A percentile compares a stretch with the other conserved stretches of the same genome.
Evolutionary conservation across 1,140 invertebrate genomes (phyloP).

Genomic region (Aradophagus sp.): DNA sequence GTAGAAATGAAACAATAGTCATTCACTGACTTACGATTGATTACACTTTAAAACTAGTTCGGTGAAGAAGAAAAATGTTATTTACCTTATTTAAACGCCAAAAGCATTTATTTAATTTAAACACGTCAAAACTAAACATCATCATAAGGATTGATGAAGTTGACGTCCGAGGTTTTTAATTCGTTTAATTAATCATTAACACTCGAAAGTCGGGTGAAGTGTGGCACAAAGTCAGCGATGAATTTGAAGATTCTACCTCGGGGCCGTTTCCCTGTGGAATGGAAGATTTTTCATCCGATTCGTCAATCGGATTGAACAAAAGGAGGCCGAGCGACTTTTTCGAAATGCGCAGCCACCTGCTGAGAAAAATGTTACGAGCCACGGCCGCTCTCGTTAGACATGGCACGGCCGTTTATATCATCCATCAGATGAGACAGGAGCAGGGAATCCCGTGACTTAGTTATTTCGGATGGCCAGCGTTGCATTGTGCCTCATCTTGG

Average conservation of each 20-base stretch:
- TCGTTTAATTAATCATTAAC: constrained; percentile 23
- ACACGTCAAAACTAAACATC: constrained; percentile 20
- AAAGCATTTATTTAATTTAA: too few relatives aligned
- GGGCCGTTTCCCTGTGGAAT: not conserved
- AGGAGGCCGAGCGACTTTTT: constrained; percentile 45
- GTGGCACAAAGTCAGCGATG: constrained; percentile 12
- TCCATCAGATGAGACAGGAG: constrained; percentile 65
- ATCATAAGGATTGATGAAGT: constrained; percentile 32
- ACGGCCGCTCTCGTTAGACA: constrained; percentile 48
- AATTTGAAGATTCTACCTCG: constrained; percentile 12
- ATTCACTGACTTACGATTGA: too few relatives aligned
- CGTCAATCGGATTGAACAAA: constrained; percentile 43
- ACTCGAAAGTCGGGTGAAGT: constrained; percentile 1
- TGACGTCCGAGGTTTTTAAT: not conserved
- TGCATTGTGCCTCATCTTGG: constrained; percentile 64
- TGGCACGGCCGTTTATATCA: constrained; percentile 70
- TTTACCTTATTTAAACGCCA: too few relatives aligned
- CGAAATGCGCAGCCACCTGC: constrained; percentile 64
- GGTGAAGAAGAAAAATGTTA: too few relatives aligned
- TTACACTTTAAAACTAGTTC: too few relatives aligned
- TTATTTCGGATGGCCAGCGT: constrained; percentile 36
- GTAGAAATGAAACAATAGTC: too few relatives aligned
- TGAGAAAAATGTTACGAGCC: constrained; percentile 65
- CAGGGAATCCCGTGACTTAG: constrained; percentile 39
- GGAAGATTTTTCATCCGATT: constrained; percentile 39